A percentile compares a stretch with the other conserved stretches of the same genome.
phyloP scores from a whole-genome alignment of 2,113 vertebrate species.

The Oryctolagus cuniculus region DNA sequence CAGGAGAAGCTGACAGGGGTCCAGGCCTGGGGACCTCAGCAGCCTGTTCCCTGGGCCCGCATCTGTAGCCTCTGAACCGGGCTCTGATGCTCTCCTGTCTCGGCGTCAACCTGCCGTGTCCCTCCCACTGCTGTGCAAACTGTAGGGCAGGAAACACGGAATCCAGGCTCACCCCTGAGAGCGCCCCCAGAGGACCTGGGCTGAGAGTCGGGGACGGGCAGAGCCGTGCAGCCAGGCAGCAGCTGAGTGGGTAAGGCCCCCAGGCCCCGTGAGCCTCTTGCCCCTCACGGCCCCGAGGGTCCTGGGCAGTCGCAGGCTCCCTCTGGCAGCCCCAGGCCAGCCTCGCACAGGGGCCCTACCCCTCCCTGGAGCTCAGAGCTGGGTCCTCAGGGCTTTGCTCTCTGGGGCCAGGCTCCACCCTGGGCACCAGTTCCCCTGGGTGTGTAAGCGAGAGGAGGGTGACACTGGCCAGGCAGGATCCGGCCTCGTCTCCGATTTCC shows the following conservation, averaged over 20 bases:
- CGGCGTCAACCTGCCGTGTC: background rate
- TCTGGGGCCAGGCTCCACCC: conserved; percentile 53
- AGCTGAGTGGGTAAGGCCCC: background rate
- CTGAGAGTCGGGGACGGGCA: background rate
- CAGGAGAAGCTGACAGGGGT: background rate
- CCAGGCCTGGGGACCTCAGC: background rate
- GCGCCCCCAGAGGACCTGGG: background rate
- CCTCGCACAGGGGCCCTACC: background rate
- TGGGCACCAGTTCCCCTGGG: conserved; percentile 31
- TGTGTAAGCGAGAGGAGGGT: conserved; percentile 62
- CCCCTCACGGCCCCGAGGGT: no score
- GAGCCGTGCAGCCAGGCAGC: background rate
- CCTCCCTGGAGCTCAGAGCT: conserved; percentile 1
- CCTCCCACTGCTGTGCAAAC: background rate
- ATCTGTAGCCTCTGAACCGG: background rate
- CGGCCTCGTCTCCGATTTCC: conserved; percentile 53
- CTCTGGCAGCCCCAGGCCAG: background rate
- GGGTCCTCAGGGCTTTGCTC: conserved; percentile 41
- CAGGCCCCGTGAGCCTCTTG: background rate
- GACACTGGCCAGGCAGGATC: conserved; percentile 62
- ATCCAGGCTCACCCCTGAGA: background rate
- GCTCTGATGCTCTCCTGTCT: background rate
- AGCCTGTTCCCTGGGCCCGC: background rate
- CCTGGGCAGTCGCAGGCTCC: background rate
- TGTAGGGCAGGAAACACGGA: background rate